These are phyloP conservation scores for Pseudoips prasinana DNA, from an alignment of 2,888 invertebrate species.

Conservation along the genomic window DNA sequence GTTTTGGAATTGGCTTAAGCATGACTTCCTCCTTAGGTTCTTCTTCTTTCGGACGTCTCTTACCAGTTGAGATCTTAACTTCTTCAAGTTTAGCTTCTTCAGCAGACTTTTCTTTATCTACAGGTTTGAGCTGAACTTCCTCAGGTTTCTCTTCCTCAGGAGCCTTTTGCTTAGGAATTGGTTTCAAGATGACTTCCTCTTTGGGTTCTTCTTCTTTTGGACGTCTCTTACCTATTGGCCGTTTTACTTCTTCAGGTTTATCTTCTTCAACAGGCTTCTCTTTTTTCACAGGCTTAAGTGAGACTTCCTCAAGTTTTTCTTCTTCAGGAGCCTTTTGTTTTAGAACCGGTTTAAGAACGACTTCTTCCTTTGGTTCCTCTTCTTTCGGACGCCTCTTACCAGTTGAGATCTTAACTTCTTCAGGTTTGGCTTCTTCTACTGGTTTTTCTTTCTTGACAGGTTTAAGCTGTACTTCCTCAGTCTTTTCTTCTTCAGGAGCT, in stretches of 20 bases:
- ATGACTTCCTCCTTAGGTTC: slow-evolving; percentile 35
- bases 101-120: slow-evolving; percentile 30
- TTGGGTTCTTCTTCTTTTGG: slow-evolving; percentile 39
- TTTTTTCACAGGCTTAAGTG: too few relatives aligned
- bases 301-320: too few relatives aligned
- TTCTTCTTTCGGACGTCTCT: slow-evolving; percentile 21
- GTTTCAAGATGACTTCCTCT: slow-evolving; percentile 51
- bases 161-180: slow-evolving; percentile 49
- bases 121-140: slow-evolving; percentile 45
- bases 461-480: too few relatives aligned
- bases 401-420: too few relatives aligned
- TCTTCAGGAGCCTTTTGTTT: too few relatives aligned
- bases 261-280: too few relatives aligned
- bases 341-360: too few relatives aligned
- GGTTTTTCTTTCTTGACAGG: too few relatives aligned
- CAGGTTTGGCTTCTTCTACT: too few relatives aligned
- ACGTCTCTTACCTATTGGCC: slow-evolving; percentile 21
- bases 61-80: slow-evolving; percentile 2
- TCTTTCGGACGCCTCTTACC: too few relatives aligned
- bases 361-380: too few relatives aligned
- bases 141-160: slow-evolving; percentile 56
- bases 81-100: slow-evolving; percentile 45
- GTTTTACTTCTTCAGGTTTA: slow-evolving; percentile 53
- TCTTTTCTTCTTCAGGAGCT: too few relatives aligned
- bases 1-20: slow-evolving; percentile 53